Base-by-base conservation (phyloP, 1,140 invertebrate species). In the Stegodyphus mimosarum region DNA sequence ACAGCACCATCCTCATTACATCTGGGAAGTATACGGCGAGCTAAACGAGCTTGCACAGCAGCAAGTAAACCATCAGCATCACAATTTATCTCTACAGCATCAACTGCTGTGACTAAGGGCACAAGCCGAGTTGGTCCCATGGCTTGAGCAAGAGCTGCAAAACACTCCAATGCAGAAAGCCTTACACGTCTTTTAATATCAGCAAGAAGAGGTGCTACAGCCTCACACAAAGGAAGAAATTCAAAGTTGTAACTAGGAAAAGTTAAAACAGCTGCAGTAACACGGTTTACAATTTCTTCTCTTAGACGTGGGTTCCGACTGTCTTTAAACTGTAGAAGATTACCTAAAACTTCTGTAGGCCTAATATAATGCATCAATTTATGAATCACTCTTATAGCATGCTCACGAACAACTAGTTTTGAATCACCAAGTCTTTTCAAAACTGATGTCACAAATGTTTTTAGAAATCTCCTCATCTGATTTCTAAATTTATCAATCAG, bases 241-340 rank as follows among this genome's bases (percentile, higher is more conserved):
- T 95, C 94, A 89, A 96, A 95, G 79, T 95, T 95, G 66, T 94
- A 94, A 88, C 94, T 94, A 5, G 95, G 95, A 90, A 95, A 96
- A 33, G 94, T 94, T 87, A 95, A 92, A 67, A 95, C 89, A 5
- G 94, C 93, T 83, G 94, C 95, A 86, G 95, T 95, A 48, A 95
- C 91, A 85, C 95, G 92, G 89, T 96, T 94, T 18, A 96, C 89
- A 2, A 94, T 93, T 88, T 95, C 95, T 90, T 96, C 95, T 85
- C 95, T 91, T 74, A 94, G 92, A 92, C 94, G 93, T 5, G 93
- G 92, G 87, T 94, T 94, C 88, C 93, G 93, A 72, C 92, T 92
- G 86, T 93, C 92, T 53, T 94, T 90, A 88, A 93, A 93, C n/a
- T 93, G 92, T 15, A 92, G 90, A 49, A 95, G 88, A 86, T 93